Percentiles rank a stretch among this genome's conserved stretches.
Conservation (phyloP, 2,113 vertebrate species). For the Neolamprologus fasciatus region DNA sequence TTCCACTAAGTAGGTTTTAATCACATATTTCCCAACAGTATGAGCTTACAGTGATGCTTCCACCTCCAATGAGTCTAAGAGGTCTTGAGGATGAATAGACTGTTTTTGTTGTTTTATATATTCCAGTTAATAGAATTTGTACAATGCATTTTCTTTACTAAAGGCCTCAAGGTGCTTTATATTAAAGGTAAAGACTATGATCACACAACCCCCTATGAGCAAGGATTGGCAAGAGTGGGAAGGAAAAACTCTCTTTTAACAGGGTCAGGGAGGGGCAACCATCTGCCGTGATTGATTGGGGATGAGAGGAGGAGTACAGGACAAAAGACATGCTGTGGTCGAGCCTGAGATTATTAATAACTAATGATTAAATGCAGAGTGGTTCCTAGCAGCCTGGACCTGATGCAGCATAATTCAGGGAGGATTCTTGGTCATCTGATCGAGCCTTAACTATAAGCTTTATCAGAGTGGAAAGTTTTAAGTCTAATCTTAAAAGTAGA, state of each 20-base stretch:
- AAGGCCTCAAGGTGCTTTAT: neutral
- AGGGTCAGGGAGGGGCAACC: neutral
- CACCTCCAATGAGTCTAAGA: neutral
- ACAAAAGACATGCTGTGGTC: neutral
- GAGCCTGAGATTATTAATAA: neutral
- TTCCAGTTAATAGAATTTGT: neutral
- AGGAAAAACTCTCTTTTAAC: neutral
- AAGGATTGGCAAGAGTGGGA: neutral
- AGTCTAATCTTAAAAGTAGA: neutral
- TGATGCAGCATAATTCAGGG: neutral
- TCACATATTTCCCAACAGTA: neutral
- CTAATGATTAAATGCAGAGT: neutral
- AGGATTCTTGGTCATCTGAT: neutral
- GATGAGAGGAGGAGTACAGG: neutral
- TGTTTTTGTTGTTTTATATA: neutral
- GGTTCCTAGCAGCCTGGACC: neutral
- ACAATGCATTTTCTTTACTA: neutral
- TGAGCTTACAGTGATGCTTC: neutral
- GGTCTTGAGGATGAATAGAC: neutral
- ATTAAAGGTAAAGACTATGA: neutral
- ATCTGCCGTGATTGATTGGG: neutral
- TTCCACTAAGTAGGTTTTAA: neutral
- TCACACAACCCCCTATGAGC: neutral
- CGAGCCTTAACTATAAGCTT: neutral
- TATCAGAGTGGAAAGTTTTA: neutral